Conservation (phyloP, 2,113 vertebrate genomes). For the Octodon degus region DNA sequence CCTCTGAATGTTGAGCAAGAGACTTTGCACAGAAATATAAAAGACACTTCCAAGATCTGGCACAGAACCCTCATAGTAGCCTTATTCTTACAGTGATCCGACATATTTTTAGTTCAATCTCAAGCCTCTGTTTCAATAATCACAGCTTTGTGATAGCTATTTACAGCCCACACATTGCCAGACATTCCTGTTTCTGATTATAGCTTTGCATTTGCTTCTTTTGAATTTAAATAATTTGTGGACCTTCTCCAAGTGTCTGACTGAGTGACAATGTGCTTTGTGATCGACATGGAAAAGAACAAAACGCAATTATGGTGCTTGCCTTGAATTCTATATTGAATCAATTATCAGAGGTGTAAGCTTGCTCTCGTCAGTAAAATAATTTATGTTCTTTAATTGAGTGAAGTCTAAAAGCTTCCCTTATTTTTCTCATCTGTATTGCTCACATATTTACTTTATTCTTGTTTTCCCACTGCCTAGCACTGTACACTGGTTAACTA, state of each 20-base stretch:
- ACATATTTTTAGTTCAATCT: not conserved
- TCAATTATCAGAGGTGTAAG: not conserved
- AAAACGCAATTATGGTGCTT: not conserved
- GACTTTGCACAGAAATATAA: not conserved
- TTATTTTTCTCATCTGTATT: not conserved
- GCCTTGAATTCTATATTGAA: not conserved
- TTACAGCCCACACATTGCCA: constrained; percentile 36
- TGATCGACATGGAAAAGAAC: not conserved
- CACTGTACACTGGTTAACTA: not conserved
- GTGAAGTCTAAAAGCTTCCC: not conserved
- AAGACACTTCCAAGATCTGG: not conserved
- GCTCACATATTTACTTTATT: not conserved
- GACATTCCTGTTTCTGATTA: constrained; percentile 14
- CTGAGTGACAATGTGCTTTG: not conserved
- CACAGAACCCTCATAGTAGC: not conserved
- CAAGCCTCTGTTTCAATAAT: constrained; percentile 39
- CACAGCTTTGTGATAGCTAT: constrained; percentile 52
- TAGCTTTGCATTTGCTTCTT: constrained; percentile 46
- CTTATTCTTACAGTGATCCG: constrained; percentile 24
- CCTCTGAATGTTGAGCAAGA: not conserved
- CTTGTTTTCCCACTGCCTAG: not conserved
- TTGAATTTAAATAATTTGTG: constrained; percentile 61
- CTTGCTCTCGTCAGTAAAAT: not conserved
- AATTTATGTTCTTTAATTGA: not conserved
- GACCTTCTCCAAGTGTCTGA: constrained; percentile 28